These are phyloP conservation scores for Chlorops oryzae DNA, from an alignment of 1,140 invertebrate genomes.

Conservation along the genomic window DNA sequence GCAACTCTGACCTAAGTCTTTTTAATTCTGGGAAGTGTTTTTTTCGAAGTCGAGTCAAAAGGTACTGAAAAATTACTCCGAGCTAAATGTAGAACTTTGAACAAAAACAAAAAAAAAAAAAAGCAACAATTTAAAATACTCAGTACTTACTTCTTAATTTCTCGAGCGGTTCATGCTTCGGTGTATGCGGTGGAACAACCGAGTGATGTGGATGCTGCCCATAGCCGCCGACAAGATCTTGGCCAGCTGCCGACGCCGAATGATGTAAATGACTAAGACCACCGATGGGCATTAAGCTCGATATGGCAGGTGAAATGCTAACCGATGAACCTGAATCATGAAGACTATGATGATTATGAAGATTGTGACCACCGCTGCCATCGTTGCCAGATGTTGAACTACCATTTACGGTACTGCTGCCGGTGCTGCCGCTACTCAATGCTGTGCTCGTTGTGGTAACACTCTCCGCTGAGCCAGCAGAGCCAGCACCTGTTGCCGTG, in stretches of 20 bases:
- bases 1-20: no score
- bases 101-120: no score
- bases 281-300: slow-evolving; percentile 58
- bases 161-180: slow-evolving; percentile 66
- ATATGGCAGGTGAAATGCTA: slow-evolving; percentile 60
- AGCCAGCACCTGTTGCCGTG: slow-evolving; percentile 42
- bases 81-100: no score
- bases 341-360: slow-evolving; percentile 57
- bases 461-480: slow-evolving; percentile 46
- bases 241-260: slow-evolving; percentile 26
- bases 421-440: slow-evolving; percentile 47
- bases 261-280: slow-evolving; percentile 51
- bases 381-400: slow-evolving; percentile 39
- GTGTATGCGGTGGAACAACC: slow-evolving; percentile 52
- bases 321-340: slow-evolving; percentile 58
- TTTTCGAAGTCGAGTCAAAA: no score
- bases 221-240: slow-evolving; percentile 40
- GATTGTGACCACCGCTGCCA: slow-evolving; percentile 46
- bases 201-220: slow-evolving; percentile 55
- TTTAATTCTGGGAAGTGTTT: no score
- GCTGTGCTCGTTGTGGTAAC: slow-evolving; percentile 41
- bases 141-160: slow-evolving; percentile 71
- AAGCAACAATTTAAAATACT: no score
- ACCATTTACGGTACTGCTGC: slow-evolving; percentile 44
- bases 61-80: no score